Evolutionary conservation across 2,113 vertebrate species (phyloP), one percentile per base, ranked within the genome.

Genomic region (Oenanthe melanoleuca): DNA sequence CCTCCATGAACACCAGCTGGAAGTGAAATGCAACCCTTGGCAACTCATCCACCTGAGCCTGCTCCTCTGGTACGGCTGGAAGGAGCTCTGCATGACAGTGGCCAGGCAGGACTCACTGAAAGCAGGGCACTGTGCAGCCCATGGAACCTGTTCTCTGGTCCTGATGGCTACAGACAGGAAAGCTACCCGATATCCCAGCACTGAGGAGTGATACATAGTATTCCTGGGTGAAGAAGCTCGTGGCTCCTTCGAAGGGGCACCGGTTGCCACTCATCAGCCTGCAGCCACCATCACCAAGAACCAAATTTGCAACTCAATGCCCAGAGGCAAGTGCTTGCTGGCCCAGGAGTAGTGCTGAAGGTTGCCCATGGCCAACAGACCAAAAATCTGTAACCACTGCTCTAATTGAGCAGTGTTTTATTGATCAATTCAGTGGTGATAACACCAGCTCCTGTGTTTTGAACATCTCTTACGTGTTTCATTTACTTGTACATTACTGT

Each of bases 281-380:
- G 77, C 23, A 59, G 83, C 34, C 2, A 5, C 33, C 26, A 15
- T 11, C 0, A 0, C 52, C 37, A 47, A 67, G 63, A 80, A 16
- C 25, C 50, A 47, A 60, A 45, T 33, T 45, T 67, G 63, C 28
- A 69, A 2, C 26, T 57, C 34, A 61, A n/a, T 69, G 45, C 8
- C 59, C 66, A 80, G 83, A 12, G 25, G 40, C 53, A 49, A 40
- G 40, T 45, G n/a, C 31, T 47, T 50, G 42, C 42, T 70, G n/a
- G 37, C 45, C 42, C 63, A 66, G 0, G 6, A 45, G 11, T 25
- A 80, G 34, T 1, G 3, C 57, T 47, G 82, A 60, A 61, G 40
- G 37, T 2, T 88, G 66, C 57, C 60, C 77, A 44, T 2, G 5
- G 21, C 12, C 49, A 85, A 57, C 13, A 52, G 65, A 81, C n/a